Evolutionary conservation across 2,113 vertebrate genomes (phyloP).

Genomic region (Euleptes europaea): DNA sequence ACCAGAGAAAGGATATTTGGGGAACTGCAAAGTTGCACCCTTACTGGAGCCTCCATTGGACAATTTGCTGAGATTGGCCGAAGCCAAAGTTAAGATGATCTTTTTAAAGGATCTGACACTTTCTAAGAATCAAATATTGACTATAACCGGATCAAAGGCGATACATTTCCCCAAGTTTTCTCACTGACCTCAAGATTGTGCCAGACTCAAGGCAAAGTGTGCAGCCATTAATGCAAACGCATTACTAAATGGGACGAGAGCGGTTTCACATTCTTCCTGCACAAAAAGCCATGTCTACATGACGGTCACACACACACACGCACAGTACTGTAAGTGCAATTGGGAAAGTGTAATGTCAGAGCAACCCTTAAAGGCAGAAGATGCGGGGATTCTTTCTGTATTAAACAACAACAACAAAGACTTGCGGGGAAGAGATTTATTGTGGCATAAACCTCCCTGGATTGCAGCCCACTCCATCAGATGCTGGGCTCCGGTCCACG

Average conservation of each 20-base stretch:
- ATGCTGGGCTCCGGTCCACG: no score
- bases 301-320: background rate
- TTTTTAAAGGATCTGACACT: background rate
- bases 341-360: background rate
- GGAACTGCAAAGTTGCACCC: background rate
- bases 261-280: background rate
- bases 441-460: no score
- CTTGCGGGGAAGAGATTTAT: no score
- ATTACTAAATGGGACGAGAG: background rate
- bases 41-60: background rate
- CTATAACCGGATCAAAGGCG: background rate
- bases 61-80: background rate
- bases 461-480: no score
- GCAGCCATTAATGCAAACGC: background rate
- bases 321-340: background rate
- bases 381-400: background rate
- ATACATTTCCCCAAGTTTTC: slow-evolving; percentile 1
- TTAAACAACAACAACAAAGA: background rate
- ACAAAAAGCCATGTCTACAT: background rate
- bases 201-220: slow-evolving; percentile 1
- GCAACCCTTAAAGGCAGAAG: background rate
- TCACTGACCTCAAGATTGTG: background rate
- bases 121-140: no score
- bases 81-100: background rate
- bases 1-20: no score